Conservation (phyloP, 2,113 vertebrate species). For the Notarius lentiginosus region DNA sequence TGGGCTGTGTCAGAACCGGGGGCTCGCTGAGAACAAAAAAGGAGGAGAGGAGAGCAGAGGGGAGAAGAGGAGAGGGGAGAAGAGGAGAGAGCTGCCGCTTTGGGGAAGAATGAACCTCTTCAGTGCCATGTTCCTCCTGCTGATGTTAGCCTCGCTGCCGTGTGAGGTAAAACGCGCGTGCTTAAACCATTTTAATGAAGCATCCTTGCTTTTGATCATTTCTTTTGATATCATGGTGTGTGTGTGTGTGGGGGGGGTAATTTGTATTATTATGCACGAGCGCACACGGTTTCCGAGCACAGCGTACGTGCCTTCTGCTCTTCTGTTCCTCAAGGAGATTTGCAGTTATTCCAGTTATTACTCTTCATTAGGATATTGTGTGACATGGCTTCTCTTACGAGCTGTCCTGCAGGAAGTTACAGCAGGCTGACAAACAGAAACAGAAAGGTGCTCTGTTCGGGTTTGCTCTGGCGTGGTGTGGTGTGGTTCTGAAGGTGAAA, state of each 20-base stretch:
- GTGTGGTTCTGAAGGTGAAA: not conserved
- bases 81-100: slow-evolving; percentile 12
- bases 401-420: slow-evolving; percentile 26
- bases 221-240: not conserved
- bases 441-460: not conserved
- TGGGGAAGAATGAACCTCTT: slow-evolving; percentile 75
- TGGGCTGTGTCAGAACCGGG: slow-evolving; percentile 60
- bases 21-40: slow-evolving; percentile 35
- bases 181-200: not conserved
- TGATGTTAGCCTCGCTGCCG: slow-evolving; percentile 73
- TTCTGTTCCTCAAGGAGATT: slow-evolving; percentile 13
- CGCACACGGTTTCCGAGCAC: not conserved
- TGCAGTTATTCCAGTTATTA: not conserved
- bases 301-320: not conserved
- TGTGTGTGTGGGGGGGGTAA: no score
- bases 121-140: slow-evolving; percentile 79
- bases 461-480: not conserved
- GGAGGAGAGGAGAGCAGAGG: not conserved
- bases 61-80: not conserved
- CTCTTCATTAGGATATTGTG: not conserved
- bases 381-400: not conserved
- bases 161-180: slow-evolving; percentile 67
- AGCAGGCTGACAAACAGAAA: not conserved
- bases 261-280: not conserved
- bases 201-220: not conserved